Percentiles rank a stretch among this genome's conserved stretches.
These are phyloP conservation scores for Labia minor DNA, from an alignment of 2,888 invertebrate species.

Conservation along the genomic window DNA sequence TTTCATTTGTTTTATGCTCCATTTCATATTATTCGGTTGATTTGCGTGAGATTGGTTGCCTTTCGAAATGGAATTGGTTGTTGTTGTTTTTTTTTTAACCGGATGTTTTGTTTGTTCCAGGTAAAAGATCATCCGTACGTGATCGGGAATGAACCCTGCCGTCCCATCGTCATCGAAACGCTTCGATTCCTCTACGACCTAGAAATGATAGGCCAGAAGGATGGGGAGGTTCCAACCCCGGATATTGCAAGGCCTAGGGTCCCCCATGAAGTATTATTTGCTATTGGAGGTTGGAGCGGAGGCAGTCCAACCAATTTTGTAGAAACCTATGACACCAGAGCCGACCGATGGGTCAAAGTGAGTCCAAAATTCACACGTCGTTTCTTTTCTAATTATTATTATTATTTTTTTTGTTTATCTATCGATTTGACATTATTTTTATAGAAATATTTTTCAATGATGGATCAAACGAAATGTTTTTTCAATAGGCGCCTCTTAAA, in stretches of 20 bases:
- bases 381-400: no score
- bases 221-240: conserved; percentile 75
- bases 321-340: conserved; percentile 80
- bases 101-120: conserved; percentile 23
- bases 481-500: no score
- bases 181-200: conserved; percentile 83
- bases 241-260: conserved; percentile 72
- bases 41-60: no score
- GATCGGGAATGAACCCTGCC: conserved; percentile 66
- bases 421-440: no score
- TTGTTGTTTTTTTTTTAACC: background rate
- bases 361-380: no score
- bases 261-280: conserved; percentile 81
- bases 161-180: conserved; percentile 82
- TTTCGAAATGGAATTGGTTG: background rate
- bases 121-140: conserved; percentile 80
- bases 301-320: conserved; percentile 66
- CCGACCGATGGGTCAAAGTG: conserved; percentile 78
- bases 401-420: no score
- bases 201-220: conserved; percentile 70
- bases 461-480: no score
- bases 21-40: no score
- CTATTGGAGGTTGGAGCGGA: conserved; percentile 67
- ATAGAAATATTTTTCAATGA: no score
- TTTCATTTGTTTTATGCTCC: no score